Conservation (phyloP, 2,113 vertebrate genomes). For the Dinomys branickii region DNA sequence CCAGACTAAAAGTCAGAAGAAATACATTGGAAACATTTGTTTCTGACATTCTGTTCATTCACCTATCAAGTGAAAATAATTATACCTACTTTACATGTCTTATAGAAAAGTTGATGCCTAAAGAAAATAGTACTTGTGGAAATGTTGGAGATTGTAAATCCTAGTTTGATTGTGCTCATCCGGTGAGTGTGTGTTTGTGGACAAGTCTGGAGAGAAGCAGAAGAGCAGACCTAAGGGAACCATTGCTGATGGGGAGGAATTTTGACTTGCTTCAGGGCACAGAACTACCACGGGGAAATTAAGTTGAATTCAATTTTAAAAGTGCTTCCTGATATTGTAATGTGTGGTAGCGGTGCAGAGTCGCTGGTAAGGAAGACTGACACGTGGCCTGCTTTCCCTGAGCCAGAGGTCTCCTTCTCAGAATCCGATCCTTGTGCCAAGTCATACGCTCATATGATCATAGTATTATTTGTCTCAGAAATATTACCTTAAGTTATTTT, state of each 20-base stretch:
- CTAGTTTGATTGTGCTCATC: background rate
- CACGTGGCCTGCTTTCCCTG: background rate
- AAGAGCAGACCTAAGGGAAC: background rate
- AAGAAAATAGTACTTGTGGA: background rate
- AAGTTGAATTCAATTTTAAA: background rate
- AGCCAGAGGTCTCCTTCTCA: background rate
- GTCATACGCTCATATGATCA: background rate
- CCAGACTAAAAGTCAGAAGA: background rate
- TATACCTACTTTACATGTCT: background rate
- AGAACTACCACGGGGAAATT: background rate
- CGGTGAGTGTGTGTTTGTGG: too few relatives aligned
- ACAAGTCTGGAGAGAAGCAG: background rate
- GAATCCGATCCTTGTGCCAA: background rate
- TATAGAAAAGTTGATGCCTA: background rate
- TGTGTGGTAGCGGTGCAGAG: background rate
- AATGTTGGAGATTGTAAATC: background rate
- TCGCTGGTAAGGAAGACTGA: background rate
- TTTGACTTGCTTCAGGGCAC: background rate
- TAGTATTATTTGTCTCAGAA: background rate
- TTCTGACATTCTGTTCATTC: slow-evolving; percentile 42
- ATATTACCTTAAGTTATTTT: background rate
- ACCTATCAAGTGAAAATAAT: background rate
- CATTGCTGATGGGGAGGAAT: background rate
- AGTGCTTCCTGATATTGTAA: background rate
- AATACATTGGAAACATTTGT: background rate